Conservation (phyloP, 2,888 invertebrate genomes). For the Chrysina gloriosa region DNA sequence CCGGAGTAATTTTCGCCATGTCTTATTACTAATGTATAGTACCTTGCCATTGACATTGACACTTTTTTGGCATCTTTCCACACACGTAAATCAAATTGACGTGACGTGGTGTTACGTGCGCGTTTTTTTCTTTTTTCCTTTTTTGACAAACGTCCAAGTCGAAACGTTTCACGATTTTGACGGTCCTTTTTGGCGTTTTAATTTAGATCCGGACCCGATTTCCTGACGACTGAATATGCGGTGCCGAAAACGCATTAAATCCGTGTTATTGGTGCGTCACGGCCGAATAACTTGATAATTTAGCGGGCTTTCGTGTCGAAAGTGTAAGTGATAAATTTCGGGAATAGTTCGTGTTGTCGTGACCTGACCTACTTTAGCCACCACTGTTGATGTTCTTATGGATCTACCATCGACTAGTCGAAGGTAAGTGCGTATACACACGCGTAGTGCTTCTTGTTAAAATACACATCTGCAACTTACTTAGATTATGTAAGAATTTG, state of each 20-base stretch:
- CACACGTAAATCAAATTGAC: no score
- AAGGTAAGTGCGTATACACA: neutral
- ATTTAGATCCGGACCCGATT: neutral
- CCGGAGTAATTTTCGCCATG: no score
- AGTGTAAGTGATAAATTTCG: no score
- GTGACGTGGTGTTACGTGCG: no score
- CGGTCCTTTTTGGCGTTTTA: neutral
- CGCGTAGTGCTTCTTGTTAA: neutral
- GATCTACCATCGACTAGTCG: neutral
- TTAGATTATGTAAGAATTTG: no score
- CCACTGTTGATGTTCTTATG: neutral
- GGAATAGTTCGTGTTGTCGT: neutral
- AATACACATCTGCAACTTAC: no score
- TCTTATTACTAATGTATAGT: no score
- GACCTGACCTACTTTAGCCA: no score
- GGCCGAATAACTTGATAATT: neutral
- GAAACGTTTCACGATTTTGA: neutral
- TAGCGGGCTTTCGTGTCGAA: no score
- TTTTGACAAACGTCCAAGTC: neutral
- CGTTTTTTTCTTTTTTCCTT: neutral
- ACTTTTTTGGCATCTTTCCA: no score
- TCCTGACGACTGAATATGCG: neutral
- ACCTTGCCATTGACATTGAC: no score
- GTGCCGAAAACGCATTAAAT: neutral
- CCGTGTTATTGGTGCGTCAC: neutral